phyloP scores from a whole-genome alignment of 2,113 vertebrate species.

The Corythornis madagascariensis region DNA sequence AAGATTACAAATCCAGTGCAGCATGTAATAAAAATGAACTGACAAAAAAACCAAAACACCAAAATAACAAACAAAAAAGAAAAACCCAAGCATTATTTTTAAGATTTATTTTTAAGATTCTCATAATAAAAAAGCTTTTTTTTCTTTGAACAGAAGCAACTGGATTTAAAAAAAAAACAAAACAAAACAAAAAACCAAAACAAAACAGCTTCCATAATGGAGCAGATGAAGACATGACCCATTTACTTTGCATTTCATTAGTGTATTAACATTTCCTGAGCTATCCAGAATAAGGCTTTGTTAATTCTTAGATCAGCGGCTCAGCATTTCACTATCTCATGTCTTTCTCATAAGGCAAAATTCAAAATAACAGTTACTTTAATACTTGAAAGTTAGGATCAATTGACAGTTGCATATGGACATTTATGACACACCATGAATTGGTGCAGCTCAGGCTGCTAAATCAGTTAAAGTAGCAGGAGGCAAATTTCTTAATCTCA shows the following conservation, averaged over 20 bases:
- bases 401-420: neutral
- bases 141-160: neutral
- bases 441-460: slow-evolving; percentile 18
- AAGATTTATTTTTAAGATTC: neutral
- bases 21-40: neutral
- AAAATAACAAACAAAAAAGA: neutral
- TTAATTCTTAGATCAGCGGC: neutral
- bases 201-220: neutral
- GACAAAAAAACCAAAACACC: neutral
- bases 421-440: neutral
- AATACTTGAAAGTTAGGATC: slow-evolving; percentile 25
- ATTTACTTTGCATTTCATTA: neutral
- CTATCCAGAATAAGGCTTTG: slow-evolving; percentile 42
- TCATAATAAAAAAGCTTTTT: neutral
- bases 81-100: neutral
- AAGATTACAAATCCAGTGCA: slow-evolving; percentile 8
- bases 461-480: neutral
- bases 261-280: slow-evolving; percentile 41
- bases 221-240: neutral
- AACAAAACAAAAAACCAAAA: neutral
- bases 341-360: slow-evolving; percentile 27
- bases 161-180: neutral
- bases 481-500: neutral
- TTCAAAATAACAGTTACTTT: slow-evolving; percentile 42
- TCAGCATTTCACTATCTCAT: neutral